These are phyloP conservation scores for Anisognathus igniventris DNA, from an alignment of 2,797 vertebrate genomes.

Conservation along the genomic window DNA sequence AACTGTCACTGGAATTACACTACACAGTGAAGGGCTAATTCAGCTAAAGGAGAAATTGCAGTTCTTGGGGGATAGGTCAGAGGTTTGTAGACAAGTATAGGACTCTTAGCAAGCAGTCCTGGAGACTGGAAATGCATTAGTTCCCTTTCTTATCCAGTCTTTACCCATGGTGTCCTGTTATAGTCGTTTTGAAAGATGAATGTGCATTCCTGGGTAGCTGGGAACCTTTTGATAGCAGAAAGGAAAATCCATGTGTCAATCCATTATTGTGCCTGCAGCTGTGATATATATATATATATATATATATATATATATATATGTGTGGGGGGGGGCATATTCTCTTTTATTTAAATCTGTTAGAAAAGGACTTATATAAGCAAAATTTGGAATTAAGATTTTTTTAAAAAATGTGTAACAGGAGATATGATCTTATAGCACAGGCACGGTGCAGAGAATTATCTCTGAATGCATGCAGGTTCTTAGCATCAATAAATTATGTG, in stretches of 20 bases:
- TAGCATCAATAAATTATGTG: not conserved
- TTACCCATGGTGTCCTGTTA: not conserved
- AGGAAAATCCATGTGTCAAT: not conserved
- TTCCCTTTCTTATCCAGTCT: not conserved
- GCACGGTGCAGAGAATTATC: not conserved
- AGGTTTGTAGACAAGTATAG: not conserved
- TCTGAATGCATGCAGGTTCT: not conserved
- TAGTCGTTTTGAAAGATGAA: not conserved
- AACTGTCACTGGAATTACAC: not conserved
- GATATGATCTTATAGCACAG: not conserved
- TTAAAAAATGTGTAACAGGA: rapidly evolving
- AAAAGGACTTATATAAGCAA: not conserved
- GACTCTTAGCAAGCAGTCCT: not conserved
- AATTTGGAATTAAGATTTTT: not conserved
- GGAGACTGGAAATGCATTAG: not conserved
- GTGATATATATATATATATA: not conserved
- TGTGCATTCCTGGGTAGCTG: not conserved
- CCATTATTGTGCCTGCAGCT: not conserved
- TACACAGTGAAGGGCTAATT: not conserved
- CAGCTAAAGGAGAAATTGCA: not conserved
- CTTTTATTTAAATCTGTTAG: not conserved
- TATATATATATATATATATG: too few species aligned
- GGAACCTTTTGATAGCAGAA: not conserved
- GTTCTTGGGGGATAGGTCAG: not conserved
- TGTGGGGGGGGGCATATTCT: not conserved